Percentiles rank a stretch among this genome's conserved stretches.
Conservation (phyloP, 2,888 invertebrate species). For the Andrena fulva region DNA sequence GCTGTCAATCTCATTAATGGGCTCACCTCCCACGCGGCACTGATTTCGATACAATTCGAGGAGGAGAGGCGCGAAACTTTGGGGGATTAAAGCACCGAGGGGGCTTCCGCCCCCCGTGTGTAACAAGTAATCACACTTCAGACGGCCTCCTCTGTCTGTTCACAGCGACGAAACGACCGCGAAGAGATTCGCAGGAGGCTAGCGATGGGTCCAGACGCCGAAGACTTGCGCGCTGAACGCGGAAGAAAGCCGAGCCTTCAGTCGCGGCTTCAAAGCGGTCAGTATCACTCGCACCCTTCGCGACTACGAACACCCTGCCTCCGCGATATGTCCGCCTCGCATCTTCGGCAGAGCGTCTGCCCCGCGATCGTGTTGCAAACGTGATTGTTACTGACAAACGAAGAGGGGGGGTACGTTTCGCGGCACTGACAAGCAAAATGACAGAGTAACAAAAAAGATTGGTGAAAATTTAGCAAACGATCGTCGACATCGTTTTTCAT, state of each 20-base stretch:
- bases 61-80: not conserved
- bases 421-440: not conserved
- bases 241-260: slow-evolving; percentile 95
- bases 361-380: too few species aligned
- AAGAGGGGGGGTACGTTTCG: not conserved
- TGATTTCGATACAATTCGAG: slow-evolving; percentile 15
- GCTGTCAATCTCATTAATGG: slow-evolving; percentile 48
- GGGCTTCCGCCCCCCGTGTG: slow-evolving; percentile 20
- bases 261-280: slow-evolving; percentile 94
- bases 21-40: slow-evolving; percentile 19
- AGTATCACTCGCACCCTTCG: slow-evolving; percentile 75
- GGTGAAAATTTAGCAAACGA: too few species aligned
- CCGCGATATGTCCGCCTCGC: not conserved
- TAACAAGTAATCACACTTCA: slow-evolving; percentile 49
- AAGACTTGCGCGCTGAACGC: slow-evolving; percentile 91
- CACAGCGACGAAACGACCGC: slow-evolving; percentile 94
- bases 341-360: not conserved
- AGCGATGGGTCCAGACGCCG: slow-evolving; percentile 93
- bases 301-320: not conserved
- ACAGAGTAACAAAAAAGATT: too few species aligned
- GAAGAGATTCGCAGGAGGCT: slow-evolving; percentile 95
- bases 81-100: slow-evolving; percentile 27
- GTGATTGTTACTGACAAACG: not conserved
- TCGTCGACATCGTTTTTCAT: too few species aligned
- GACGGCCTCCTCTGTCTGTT: slow-evolving; percentile 55